Base-by-base conservation (phyloP, 1,140 invertebrate genomes). In the Drosophila equinoxialis region DNA sequence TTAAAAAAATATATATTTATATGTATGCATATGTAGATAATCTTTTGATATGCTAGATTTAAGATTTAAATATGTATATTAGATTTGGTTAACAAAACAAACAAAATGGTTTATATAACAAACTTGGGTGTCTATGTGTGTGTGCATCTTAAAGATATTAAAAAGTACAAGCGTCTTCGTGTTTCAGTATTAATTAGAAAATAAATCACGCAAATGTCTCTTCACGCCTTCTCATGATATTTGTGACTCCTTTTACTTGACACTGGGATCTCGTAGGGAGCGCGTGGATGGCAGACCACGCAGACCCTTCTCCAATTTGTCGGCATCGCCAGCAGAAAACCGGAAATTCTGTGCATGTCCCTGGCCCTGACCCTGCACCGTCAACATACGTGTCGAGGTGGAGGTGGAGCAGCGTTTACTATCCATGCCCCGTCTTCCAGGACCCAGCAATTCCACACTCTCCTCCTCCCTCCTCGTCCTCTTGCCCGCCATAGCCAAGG, bases 301-400 rank as follows among this genome's bases (percentile, higher is more conserved):
- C 45, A 92, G 61, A 20, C 91, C 91, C 69, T 91, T 91, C 67
- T 92, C 91, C 64, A 92, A 65, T 74, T 91, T 92, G 55, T 92
- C 91, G 6, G 91, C 91, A 79, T 92, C 91, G 20, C 91, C 91
- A 26, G 91, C 91, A 17, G 91, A 92, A 64, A 92, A 92, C 42
- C 91, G 79, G 66, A 90, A 91, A 61, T 85, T 90, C 79, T 78
- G 72, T 13, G 87, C 71, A 48, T 91, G 90, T n/a, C 66, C 67
- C 66, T 74, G 81, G 5, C 48, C 64, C 70, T 37, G 39, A 37
- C 39, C 64, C 61, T 14, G 37, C n/a, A 33, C 41, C 61, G 55
- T 57, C 69, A 81, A 48, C 2, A 83, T 60, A 6, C 82, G 86
- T 17, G 71, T 77, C 8, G 73, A 75, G 58, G 35, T 37, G 35